Percentiles rank a stretch among this genome's conserved stretches.
Conservation (phyloP, 2,113 vertebrate species). For the Ranitomeya imitator region DNA sequence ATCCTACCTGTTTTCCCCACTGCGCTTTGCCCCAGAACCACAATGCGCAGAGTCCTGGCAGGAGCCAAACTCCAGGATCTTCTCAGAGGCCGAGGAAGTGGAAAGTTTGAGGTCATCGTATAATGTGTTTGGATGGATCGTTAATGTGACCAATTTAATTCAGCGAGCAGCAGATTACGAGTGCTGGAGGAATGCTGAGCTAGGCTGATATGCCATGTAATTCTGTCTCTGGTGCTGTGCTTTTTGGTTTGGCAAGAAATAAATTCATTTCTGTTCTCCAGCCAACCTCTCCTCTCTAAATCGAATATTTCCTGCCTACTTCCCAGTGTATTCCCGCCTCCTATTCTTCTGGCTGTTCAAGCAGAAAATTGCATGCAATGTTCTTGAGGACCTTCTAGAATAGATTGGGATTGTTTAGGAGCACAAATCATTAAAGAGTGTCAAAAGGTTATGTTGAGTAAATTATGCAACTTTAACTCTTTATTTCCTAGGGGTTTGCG, state of each 20-base stretch:
- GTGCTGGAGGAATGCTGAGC: background rate
- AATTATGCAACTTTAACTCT: slow-evolving; percentile 21
- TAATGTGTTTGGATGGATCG: background rate
- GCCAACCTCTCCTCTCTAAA: slow-evolving; percentile 53
- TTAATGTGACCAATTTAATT: background rate
- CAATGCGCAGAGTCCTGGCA: slow-evolving; percentile 66
- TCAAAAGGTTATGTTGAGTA: slow-evolving; percentile 38
- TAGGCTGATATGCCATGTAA: slow-evolving; percentile 11
- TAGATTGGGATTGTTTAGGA: slow-evolving; percentile 26
- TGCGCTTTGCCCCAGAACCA: slow-evolving; percentile 72
- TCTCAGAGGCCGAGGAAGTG: slow-evolving; percentile 69
- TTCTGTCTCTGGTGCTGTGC: slow-evolving; percentile 51
- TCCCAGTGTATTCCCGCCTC: slow-evolving; percentile 46
- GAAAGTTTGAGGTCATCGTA: slow-evolving; percentile 70
- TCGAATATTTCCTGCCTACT: slow-evolving; percentile 56
- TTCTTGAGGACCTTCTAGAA: slow-evolving; percentile 41
- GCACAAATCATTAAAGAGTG: slow-evolving; percentile 29
- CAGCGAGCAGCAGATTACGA: background rate
- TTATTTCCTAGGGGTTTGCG: background rate
- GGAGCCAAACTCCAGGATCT: slow-evolving; percentile 71
- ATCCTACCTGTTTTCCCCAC: slow-evolving; percentile 77
- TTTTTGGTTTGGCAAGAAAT: slow-evolving; percentile 50
- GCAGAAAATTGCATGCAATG: slow-evolving; percentile 55
- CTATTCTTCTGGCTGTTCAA: slow-evolving; percentile 55
- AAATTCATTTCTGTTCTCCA: slow-evolving; percentile 48